These are phyloP conservation scores for Drosophila funebris DNA, from an alignment of 1,140 invertebrate species.

Conservation along the genomic window DNA sequence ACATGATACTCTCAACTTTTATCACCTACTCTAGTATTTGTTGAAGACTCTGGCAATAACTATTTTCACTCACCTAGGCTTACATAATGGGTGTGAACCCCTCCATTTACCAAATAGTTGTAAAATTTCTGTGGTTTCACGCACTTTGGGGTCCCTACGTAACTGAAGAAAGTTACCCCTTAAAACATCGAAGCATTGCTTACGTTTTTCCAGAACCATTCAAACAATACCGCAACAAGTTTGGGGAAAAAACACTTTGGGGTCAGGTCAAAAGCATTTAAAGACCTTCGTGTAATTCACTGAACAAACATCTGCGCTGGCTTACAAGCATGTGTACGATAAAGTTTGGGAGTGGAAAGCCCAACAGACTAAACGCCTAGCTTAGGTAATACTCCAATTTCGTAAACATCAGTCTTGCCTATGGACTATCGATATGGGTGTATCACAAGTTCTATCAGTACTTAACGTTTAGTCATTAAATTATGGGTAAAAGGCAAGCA, in stretches of 20 bases:
- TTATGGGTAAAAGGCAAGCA: neutral
- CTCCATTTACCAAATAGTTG: conserved; percentile 46
- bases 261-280: conserved; percentile 16
- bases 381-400: neutral
- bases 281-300: conserved; percentile 14
- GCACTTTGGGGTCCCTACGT: conserved; percentile 12
- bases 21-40: conserved; percentile 50
- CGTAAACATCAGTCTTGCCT: neutral
- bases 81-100: conserved; percentile 34
- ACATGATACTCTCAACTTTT: conserved; percentile 68
- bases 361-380: neutral
- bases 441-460: neutral
- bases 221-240: conserved; percentile 9
- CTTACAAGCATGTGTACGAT: neutral
- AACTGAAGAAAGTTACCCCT: conserved; percentile 4
- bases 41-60: conserved; percentile 10
- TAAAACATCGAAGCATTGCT: conserved; percentile 1
- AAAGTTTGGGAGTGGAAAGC: neutral
- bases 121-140: conserved; percentile 30
- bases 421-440: neutral
- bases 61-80: conserved; percentile 9
- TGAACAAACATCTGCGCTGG: neutral
- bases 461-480: neutral
- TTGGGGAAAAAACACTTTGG: conserved; percentile 1
- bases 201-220: neutral